These are phyloP conservation scores for Onychostruthus taczanowskii DNA, from an alignment of 2,113 vertebrate species.

Conservation along the genomic window DNA sequence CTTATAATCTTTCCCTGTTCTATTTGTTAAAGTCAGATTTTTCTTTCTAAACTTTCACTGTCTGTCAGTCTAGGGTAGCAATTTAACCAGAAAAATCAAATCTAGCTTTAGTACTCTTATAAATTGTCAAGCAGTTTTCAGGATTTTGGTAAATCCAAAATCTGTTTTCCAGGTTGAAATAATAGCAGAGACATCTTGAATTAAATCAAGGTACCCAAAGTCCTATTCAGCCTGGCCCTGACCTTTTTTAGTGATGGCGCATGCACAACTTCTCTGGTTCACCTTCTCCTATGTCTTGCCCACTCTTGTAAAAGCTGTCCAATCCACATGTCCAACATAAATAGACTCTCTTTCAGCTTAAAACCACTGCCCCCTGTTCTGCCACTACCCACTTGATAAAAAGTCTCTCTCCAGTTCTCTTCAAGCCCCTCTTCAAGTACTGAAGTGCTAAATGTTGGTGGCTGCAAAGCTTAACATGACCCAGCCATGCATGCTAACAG, in stretches of 20 bases:
- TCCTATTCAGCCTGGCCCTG: not conserved
- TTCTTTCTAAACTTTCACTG: not conserved
- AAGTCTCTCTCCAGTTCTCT: not conserved
- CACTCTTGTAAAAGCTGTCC: not conserved
- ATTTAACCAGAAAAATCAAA: not conserved
- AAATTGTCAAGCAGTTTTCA: not conserved
- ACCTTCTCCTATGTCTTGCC: not conserved
- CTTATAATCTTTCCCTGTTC: not conserved
- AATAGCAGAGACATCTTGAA: not conserved
- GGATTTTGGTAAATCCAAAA: not conserved
- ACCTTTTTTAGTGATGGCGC: fast-evolving
- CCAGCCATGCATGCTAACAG: not conserved
- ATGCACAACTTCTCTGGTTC: not conserved
- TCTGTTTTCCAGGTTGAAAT: not conserved
- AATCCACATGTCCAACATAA: not conserved
- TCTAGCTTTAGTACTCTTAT: not conserved
- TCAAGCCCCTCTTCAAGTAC: not conserved
- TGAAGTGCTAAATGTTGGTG: not conserved
- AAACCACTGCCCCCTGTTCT: fast-evolving
- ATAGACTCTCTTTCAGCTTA: not conserved
- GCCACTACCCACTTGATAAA: not conserved
- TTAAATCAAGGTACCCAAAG: not conserved
- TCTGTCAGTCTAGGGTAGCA: not conserved
- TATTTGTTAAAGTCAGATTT: not conserved
- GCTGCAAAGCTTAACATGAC: not conserved